Evolutionary conservation across 2,797 vertebrate species (phyloP), one percentile per base, ranked within the genome.

Genomic region (Vespertilio murinus): DNA sequence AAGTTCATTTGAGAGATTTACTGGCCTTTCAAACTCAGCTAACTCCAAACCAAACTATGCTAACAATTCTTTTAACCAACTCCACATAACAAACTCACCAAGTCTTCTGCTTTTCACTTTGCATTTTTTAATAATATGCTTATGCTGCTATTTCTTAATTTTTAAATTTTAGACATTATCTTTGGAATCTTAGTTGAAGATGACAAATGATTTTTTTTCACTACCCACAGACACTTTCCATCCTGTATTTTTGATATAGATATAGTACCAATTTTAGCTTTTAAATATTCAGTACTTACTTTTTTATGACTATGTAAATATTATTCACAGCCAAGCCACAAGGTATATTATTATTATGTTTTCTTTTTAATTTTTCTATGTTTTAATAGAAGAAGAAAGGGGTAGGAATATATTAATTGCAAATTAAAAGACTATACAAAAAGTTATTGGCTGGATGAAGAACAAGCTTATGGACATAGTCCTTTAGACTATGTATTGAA

Each of bases 311-410:
- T 52, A 69, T 40, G 38, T 80, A 86, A 92, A 85, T 74, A 79
- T 78, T 87, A 88, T 74, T 69, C 83, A 92, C 45, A 95, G 71
- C 20, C 77, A 94, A 90, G 35, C 38, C 81, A 92, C 52, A 86
- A 70, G 9, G 12, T 92, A 59, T 64, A 80, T 77, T 84, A 56
- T 52, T 49, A 65, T 33, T 77, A 81, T 22, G 67, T 93, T 81
- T 70, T 88, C 38, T 45, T 95, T 71, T 59, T 92, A 81, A 65
- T 1, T 64, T n/a, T 65, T n/a, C 61, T 65, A 64, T 40, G 59
- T 89, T 86, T 75, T 75, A 82, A 71, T 35, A 93, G 45, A 82
- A 56, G 30, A 74, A 71, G 52, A 71, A 70, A 87, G 54, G 28
- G 14, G 9, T 52, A 82, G n/a, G 52, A 40, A 70, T 18, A 90